Base-by-base conservation (phyloP, 2,888 invertebrate genomes). In the Vanessa cardui region DNA sequence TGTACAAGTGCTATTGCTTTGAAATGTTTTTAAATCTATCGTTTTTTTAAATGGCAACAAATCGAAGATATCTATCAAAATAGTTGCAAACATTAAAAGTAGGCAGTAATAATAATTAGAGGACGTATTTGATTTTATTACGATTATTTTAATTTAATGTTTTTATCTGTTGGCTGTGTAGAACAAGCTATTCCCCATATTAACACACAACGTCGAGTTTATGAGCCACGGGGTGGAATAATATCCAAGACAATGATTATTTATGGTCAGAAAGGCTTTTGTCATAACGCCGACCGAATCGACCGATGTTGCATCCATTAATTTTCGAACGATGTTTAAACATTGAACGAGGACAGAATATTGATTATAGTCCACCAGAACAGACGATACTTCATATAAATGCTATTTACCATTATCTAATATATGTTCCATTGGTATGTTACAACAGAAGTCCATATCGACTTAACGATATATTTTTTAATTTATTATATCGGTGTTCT, bases 121-220 rank as follows among this genome's bases (percentile, higher is more conserved):
- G 12, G 18, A 6, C 20, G 9, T 49, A 20, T 49, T 49, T 20
- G 6, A 9, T 49, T 9, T 20, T 12, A 18, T 9, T 20, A 18
- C 8, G 49, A 4, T 1, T 12, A 1, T 49, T 20, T 20, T 5
- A 18, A 49, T 20, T 49, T 2, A 7, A 49, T 20, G 52, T 31
- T 52, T 52, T 54, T 26, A 18, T 21, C 26, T 33, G 33, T 60
- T 21, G 31, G 16, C 31, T n/a, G 31, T 54, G 52, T 31, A 54
- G 52, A 54, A 54, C 52, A 33, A 64, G 72, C 74, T 26, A 20
- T 52, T 56, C 33, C 56, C 77, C 74, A 80, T 88, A 87, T 88
- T 88, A 88, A 88, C 86, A 88, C 88, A 85, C 88, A 80, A 82
- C 72, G 76, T 72, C 78, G 81, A 83, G 82, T 87, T 86, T 86